Percentiles rank a stretch among this genome's conserved stretches.
Conservation (phyloP, 2,113 vertebrate genomes). For the Anolis sagrei region DNA sequence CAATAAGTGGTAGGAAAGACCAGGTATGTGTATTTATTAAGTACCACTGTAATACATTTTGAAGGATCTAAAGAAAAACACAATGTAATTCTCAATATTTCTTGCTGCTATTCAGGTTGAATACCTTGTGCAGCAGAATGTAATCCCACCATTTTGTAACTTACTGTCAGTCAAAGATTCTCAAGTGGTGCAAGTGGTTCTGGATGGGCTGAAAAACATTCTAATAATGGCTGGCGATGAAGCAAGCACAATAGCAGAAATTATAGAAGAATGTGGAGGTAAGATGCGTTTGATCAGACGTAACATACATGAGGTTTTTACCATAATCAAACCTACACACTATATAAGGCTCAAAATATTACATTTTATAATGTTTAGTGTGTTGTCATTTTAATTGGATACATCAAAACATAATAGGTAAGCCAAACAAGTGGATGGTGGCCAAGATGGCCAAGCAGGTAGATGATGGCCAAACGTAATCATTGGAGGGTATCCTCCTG, state of each 20-base stretch:
- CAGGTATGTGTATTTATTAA: slow-evolving; percentile 80
- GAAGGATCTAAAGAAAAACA: slow-evolving; percentile 37
- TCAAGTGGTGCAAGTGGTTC: slow-evolving; percentile 98
- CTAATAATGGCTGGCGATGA: slow-evolving; percentile 98
- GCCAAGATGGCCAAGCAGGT: no score
- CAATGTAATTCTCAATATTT: slow-evolving; percentile 23
- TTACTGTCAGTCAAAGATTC: slow-evolving; percentile 97
- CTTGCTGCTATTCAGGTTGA: slow-evolving; percentile 86
- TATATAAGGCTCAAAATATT: not conserved
- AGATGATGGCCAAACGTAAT: no score
- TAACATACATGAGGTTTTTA: slow-evolving; percentile 21
- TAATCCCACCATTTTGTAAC: slow-evolving; percentile 97
- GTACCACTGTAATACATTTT: not conserved
- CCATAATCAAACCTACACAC: not conserved
- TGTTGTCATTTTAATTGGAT: not conserved
- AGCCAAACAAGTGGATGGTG: no score
- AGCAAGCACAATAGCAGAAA: slow-evolving; percentile 96
- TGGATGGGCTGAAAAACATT: slow-evolving; percentile 98
- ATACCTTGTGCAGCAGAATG: slow-evolving; percentile 95
- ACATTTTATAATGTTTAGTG: not conserved
- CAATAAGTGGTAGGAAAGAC: slow-evolving; percentile 99
- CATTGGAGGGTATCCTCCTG: no score
- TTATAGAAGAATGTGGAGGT: slow-evolving; percentile 99
- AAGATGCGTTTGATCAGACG: slow-evolving; percentile 43
- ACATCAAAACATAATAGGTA: no score